Conservation (phyloP, 2,888 invertebrate genomes). For the Plebejus anna region DNA sequence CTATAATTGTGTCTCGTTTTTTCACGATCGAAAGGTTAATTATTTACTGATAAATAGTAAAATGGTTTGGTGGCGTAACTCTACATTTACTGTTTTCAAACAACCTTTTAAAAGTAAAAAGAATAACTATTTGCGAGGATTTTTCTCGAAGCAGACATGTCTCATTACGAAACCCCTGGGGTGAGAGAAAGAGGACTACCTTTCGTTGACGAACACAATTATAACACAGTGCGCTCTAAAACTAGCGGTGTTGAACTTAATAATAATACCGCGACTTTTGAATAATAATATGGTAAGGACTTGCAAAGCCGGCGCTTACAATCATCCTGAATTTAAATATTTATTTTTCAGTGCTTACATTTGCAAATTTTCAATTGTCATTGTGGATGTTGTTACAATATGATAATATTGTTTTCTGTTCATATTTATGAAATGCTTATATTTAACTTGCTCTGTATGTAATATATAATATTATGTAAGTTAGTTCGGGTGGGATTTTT, state of each 20-base stretch:
- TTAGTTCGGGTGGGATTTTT: no score
- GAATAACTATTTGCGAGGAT: neutral
- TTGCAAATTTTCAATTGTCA: neutral
- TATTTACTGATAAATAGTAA: neutral
- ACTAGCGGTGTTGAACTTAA: neutral
- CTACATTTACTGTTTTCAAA: neutral
- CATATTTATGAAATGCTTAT: no score
- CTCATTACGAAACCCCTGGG: neutral
- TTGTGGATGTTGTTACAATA: no score
- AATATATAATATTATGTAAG: no score
- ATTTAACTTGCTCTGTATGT: no score
- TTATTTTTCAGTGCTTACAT: neutral
- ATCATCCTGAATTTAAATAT: neutral
- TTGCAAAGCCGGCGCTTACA: neutral
- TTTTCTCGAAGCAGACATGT: slow-evolving; percentile 9
- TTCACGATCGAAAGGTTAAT: no score
- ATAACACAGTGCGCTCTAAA: neutral
- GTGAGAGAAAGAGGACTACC: slow-evolving; percentile 10
- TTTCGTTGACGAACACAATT: neutral
- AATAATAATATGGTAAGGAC: neutral
- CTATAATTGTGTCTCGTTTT: no score
- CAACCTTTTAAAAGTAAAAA: neutral
- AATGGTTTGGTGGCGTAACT: no score
- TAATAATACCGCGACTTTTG: neutral
- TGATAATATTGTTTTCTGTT: no score